Base-by-base conservation (phyloP, 1,140 invertebrate species). In the Drosophila lacertosa region DNA sequence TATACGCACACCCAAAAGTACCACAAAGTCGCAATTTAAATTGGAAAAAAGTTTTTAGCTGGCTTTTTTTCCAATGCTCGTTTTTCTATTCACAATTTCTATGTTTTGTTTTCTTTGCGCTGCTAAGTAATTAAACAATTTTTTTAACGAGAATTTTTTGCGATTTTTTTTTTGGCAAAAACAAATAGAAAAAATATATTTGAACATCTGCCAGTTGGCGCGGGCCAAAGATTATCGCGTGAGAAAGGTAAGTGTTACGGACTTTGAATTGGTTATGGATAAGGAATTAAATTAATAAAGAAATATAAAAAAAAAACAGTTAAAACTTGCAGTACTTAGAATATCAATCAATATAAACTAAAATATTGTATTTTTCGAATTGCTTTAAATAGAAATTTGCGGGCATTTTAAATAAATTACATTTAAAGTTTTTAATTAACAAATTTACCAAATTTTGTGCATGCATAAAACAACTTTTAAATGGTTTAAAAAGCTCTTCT, bases 241-340 rank as follows among this genome's bases (percentile, higher is more conserved):
- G 77, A 47, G 82, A 18, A 74, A 86, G 81, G 81, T 86, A 88
- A 81, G 82, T 88, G 57, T 51, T 55, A 32, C 33, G 54, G 71
- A 64, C 55, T 73, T 48, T 70, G 33, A 29, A 29, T 29, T 18
- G 44, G n/a, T 7, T 45, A 29, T 55, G 26, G 26, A 62, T 15
- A 40, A 48, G 20, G 40, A 55, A 20, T 24, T 9, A 16, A 33
- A 48, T 10, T 9, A 33, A 42, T 1, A 20, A 7, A 9, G 1
- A 40, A 3, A 18, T 18, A 11, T 42, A 10, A 10, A 11, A 20
- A 35, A 1, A 4, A 13, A 13, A n/a, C n/a, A n/a, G n/a, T n/a
- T n/a, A n/a, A n/a, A n/a, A n/a, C n/a, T n/a, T n/a, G n/a, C n/a
- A n/a, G n/a, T n/a, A n/a, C n/a, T n/a, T n/a, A n/a, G n/a, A n/a